These are phyloP conservation scores for Eurystomus gularis DNA, from an alignment of 2,113 vertebrate genomes.

Conservation along the genomic window DNA sequence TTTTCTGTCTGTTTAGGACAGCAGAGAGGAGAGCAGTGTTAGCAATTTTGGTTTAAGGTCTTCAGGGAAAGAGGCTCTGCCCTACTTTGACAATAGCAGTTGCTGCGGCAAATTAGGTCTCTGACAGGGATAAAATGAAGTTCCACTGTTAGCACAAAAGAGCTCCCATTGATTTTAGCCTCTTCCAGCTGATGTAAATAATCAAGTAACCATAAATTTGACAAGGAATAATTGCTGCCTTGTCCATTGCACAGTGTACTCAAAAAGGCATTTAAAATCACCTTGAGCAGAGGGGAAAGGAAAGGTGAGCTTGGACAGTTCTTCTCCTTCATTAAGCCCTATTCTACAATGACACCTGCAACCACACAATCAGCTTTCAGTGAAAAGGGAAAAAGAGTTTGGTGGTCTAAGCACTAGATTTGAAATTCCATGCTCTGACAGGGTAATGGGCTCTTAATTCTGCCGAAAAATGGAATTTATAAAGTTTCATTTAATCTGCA, in stretches of 20 bases:
- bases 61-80: slow-evolving; percentile 6
- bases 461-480: neutral
- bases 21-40: neutral
- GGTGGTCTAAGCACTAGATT: neutral
- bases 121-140: slow-evolving; percentile 50
- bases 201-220: slow-evolving; percentile 49
- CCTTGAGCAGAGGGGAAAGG: slow-evolving; percentile 26
- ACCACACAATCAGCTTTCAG: neutral
- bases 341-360: neutral
- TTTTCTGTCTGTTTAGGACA: neutral
- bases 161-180: slow-evolving; percentile 20
- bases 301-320: neutral
- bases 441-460: neutral
- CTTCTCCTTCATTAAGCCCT: slow-evolving; percentile 6
- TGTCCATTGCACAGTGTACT: neutral
- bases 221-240: slow-evolving; percentile 40
- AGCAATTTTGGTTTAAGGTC: neutral
- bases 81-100: neutral
- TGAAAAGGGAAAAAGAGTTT: neutral
- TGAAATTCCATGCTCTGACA: neutral
- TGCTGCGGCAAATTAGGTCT: slow-evolving; percentile 18
- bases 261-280: slow-evolving; percentile 58
- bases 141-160: slow-evolving; percentile 36
- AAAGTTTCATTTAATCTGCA: neutral
- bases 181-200: slow-evolving; percentile 49